phyloP scores from a whole-genome alignment of 2,888 invertebrate species.

The Panzeria rudis region DNA sequence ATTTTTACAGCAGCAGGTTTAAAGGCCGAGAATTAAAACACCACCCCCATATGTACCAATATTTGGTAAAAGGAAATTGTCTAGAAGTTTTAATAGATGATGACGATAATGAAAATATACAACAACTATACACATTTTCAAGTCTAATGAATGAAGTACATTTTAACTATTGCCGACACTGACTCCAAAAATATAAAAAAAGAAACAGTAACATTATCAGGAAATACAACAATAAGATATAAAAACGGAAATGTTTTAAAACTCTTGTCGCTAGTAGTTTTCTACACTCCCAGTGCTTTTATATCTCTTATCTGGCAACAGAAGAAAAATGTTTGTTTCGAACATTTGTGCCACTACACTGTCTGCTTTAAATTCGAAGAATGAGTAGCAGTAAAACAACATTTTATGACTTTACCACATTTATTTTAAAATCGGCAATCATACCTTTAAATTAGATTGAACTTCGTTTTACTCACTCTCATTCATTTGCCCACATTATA shows the following conservation, averaged over 20 bases:
- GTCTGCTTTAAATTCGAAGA: conserved; percentile 10
- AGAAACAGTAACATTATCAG: conserved; percentile 63
- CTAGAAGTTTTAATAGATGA: conserved; percentile 69
- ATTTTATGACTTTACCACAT: conserved; percentile 65
- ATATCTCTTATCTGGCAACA: conserved; percentile 41
- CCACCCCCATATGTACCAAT: conserved; percentile 31
- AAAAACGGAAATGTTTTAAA: conserved; percentile 71
- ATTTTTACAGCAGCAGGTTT: too few relatives aligned
- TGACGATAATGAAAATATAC: conserved; percentile 62
- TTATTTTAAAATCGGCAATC: conserved; percentile 67
- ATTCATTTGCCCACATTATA: neutral
- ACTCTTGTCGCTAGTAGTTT: conserved; percentile 57
- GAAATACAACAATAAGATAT: conserved; percentile 68
- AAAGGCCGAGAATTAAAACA: neutral
- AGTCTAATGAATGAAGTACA: conserved; percentile 62
- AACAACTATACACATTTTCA: conserved; percentile 66
- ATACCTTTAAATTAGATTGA: conserved; percentile 57
- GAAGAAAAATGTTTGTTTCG: conserved; percentile 48
- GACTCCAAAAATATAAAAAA: conserved; percentile 3
- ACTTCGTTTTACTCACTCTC: conserved; percentile 16
- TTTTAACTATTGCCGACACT: conserved; percentile 43
- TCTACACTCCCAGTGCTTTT: conserved; percentile 1
- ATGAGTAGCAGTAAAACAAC: conserved; percentile 40
- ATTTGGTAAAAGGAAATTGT: conserved; percentile 49
- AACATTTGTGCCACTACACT: conserved; percentile 47